Base-by-base conservation (phyloP, 2,113 vertebrate species). In the Tychaedon coryphoeus region DNA sequence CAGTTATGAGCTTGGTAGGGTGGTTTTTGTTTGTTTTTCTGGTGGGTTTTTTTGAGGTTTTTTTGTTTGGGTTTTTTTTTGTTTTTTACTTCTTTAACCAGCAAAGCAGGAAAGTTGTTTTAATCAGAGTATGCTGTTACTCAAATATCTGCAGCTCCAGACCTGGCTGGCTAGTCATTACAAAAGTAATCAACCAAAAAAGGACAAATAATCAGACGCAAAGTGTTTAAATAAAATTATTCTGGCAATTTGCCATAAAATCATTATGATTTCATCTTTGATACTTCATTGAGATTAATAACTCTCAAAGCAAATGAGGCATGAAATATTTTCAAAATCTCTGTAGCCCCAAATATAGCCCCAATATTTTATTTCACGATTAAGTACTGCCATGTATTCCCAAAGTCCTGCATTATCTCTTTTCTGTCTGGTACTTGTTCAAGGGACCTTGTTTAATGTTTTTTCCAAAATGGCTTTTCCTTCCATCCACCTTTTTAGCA, bases 241-340 rank as follows among this genome's bases (percentile, higher is more conserved):
- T 91, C 53, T 90, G 38, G 54, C 31, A 81, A 51, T 93, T 64
- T 92, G 50, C 69, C 66, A 64, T 91, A 69, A 92, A 96, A 90
- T 60, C 8, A 19, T 80, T 54, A 65, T 45, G 25, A 95, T 88
- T 90, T 90, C 24, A 38, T 89, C 58, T 81, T 77, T 93, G 57
- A 66, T 84, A 81, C 45, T 87, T 93, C 67, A 75, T 29, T 90
- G 74, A 86, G 38, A 70, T 18, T 53, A 47, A 78, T 92, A 90
- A 86, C 57, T 90, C 86, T 60, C 47, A 38, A 48, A 81, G 53
- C 4, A 91, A 95, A 90, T 90, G 65, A 93, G 50, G 25, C 42
- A 83, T 75, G 19, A 77, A 90, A 78, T 86, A 91, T 88, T 96
- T 90, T 95, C 28, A 88, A 80, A 96, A 80, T 36, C 13, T 94